Evolutionary conservation across 2,797 vertebrate genomes (phyloP).

Genomic region (Sebastes itinus): DNA sequence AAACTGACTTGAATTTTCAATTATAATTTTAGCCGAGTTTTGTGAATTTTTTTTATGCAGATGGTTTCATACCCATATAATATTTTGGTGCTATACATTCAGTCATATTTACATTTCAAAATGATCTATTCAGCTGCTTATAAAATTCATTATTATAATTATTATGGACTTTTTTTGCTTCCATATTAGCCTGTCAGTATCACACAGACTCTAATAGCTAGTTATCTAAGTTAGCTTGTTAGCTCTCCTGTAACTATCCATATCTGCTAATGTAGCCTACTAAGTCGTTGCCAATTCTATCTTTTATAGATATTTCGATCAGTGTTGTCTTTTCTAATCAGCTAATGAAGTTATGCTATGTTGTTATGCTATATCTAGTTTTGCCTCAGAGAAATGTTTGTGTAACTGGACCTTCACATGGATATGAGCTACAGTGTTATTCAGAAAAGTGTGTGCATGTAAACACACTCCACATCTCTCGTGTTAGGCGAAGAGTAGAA

Average conservation of each 20-base stretch:
- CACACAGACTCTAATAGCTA: neutral
- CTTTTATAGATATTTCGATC: neutral
- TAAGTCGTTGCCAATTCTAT: neutral
- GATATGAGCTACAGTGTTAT: conserved; percentile 1
- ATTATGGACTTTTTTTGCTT: neutral
- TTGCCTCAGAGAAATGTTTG: conserved; percentile 32
- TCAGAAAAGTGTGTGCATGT: conserved; percentile 48
- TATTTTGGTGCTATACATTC: neutral
- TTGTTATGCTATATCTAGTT: neutral
- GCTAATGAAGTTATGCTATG: neutral
- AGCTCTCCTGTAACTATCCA: neutral
- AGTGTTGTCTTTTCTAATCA: neutral
- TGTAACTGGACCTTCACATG: neutral
- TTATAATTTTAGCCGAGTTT: neutral
- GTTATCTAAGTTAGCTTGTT: neutral
- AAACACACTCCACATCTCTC: conserved; percentile 35
- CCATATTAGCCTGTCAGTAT: neutral
- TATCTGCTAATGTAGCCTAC: neutral
- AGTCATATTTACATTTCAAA: neutral
- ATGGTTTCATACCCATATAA: neutral
- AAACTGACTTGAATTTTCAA: neutral
- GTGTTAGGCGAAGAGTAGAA: conserved; percentile 16
- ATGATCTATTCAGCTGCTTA: neutral
- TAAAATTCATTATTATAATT: neutral
- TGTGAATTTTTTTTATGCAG: neutral